Conservation (phyloP, 2,888 invertebrate species). For the Drosophila cognata region DNA sequence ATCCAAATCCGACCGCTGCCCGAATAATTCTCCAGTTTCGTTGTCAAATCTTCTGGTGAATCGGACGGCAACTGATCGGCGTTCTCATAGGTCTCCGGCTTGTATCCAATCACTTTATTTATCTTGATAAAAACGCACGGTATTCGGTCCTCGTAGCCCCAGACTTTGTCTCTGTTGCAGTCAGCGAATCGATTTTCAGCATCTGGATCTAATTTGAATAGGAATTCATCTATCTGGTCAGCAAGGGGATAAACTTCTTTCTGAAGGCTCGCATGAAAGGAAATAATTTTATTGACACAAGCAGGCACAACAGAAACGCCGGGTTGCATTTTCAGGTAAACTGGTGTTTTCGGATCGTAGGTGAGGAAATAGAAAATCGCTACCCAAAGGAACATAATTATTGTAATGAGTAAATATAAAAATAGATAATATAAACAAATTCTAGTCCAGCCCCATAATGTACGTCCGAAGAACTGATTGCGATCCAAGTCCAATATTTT, state of each 20-base stretch:
- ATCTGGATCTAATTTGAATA: constrained; percentile 12
- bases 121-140: constrained; percentile 62
- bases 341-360: constrained; percentile 12
- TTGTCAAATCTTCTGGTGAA: constrained; percentile 4
- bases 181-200: constrained; percentile 20
- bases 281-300: neutral
- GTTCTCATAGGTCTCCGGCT: constrained; percentile 48
- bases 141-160: constrained; percentile 47
- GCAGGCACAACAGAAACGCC: constrained; percentile 53
- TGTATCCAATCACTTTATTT: constrained; percentile 51
- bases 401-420: constrained; percentile 25
- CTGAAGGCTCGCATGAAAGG: constrained; percentile 10
- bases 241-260: constrained; percentile 29
- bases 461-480: constrained; percentile 44
- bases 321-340: constrained; percentile 39
- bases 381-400: constrained; percentile 5
- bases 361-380: constrained; percentile 23
- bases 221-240: constrained; percentile 40
- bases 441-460: constrained; percentile 51
- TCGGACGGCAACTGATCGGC: constrained; percentile 27
- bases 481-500: constrained; percentile 54
- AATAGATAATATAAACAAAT: constrained; percentile 45
- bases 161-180: constrained; percentile 52
- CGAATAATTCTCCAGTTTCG: constrained; percentile 9
- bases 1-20: constrained; percentile 58